Evolutionary conservation across 2,888 invertebrate species (phyloP).

Genomic region (Nomada fucata): DNA sequence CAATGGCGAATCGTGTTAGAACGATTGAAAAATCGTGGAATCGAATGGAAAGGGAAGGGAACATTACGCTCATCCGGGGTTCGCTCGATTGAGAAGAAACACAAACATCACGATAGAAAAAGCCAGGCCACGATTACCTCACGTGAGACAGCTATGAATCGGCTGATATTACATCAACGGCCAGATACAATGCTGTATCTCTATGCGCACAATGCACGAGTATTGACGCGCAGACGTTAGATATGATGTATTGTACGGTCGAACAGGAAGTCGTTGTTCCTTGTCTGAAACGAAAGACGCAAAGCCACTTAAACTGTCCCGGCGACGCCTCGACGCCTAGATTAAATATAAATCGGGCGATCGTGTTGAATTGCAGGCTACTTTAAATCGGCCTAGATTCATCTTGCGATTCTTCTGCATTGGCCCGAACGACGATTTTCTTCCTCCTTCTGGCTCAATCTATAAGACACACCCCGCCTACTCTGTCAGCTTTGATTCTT

Average conservation of each 20-base stretch:
- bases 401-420: neutral
- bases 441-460: neutral
- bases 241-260: slow-evolving; percentile 3
- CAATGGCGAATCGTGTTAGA: neutral
- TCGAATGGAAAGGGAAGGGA: neutral
- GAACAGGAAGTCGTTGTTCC: slow-evolving; percentile 42
- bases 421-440: neutral
- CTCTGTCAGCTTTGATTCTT: neutral
- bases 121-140: slow-evolving; percentile 51
- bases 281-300: slow-evolving; percentile 13
- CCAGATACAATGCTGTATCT: slow-evolving; percentile 43
- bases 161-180: slow-evolving; percentile 60
- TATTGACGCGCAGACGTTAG: slow-evolving; percentile 10
- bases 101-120: slow-evolving; percentile 29
- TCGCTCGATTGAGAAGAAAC: slow-evolving; percentile 18
- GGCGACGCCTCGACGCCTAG: slow-evolving; percentile 9
- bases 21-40: neutral
- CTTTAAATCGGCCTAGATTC: neutral
- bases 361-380: slow-evolving; percentile 7
- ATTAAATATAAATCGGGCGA: slow-evolving; percentile 50
- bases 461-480: neutral
- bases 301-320: slow-evolving; percentile 27
- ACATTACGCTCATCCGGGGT: neutral
- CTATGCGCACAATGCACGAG: slow-evolving; percentile 17
- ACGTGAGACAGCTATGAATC: slow-evolving; percentile 60